These are phyloP conservation scores for Sycophila sp. DNA, from an alignment of 1,140 invertebrate species.

Conservation along the genomic window DNA sequence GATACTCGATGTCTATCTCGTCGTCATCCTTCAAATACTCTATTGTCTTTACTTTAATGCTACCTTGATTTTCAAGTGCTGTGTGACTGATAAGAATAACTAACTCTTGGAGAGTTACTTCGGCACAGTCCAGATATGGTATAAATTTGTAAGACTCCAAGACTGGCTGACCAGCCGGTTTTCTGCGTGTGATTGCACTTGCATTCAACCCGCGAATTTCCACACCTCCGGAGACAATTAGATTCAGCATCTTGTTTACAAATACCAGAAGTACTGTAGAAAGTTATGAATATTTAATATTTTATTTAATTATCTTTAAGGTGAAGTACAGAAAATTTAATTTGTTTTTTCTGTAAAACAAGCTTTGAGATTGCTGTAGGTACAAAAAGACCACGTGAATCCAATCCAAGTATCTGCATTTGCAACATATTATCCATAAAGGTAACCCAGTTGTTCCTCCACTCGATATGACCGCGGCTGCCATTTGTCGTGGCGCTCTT, in stretches of 20 bases:
- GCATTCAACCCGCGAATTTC: slow-evolving; percentile 85
- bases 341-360: slow-evolving; percentile 44
- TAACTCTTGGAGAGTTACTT: neutral
- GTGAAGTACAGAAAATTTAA: no score
- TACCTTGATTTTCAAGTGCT: no score
- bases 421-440: slow-evolving; percentile 93
- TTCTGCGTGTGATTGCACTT: slow-evolving; percentile 81
- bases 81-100: no score
- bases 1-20: no score
- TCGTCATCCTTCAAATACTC: no score
- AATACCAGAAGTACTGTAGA: slow-evolving; percentile 62
- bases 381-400: slow-evolving; percentile 77
- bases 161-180: slow-evolving; percentile 75
- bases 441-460: slow-evolving; percentile 83
- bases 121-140: neutral
- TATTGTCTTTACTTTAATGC: no score
- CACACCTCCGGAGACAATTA: slow-evolving; percentile 78
- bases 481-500: slow-evolving; percentile 50
- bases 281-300: neutral
- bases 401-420: slow-evolving; percentile 78
- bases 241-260: slow-evolving; percentile 62
- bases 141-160: slow-evolving; percentile 82
- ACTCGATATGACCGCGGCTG: slow-evolving; percentile 21
- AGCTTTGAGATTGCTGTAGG: slow-evolving; percentile 83
- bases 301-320: no score